phyloP scores from a whole-genome alignment of 2,888 invertebrate genomes.

The Tetragonisca angustula region DNA sequence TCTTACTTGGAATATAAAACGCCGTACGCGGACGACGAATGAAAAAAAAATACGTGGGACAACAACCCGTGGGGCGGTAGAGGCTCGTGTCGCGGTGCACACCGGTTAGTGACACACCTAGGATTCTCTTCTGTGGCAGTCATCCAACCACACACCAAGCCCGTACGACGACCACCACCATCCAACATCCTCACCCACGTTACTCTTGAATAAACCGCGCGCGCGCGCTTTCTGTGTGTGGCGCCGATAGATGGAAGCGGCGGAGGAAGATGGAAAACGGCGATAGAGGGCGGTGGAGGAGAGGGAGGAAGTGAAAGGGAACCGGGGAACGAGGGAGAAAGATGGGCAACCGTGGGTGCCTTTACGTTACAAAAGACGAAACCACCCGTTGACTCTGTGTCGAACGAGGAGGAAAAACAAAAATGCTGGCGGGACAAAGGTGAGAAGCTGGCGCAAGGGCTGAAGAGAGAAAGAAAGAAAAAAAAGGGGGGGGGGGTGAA shows the following conservation, averaged over 20 bases:
- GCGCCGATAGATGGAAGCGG: slow-evolving; percentile 16
- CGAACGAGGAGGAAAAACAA: not conserved
- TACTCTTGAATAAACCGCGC: slow-evolving; percentile 69
- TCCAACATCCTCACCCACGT: slow-evolving; percentile 66
- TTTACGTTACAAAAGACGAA: slow-evolving; percentile 14
- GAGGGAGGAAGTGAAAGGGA: slow-evolving; percentile 14
- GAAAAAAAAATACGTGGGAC: slow-evolving; percentile 21
- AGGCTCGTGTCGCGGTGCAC: slow-evolving; percentile 37
- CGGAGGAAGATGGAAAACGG: slow-evolving; percentile 32
- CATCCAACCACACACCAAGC: slow-evolving; percentile 53
- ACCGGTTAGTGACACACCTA: slow-evolving; percentile 68
- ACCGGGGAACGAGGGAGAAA: not conserved
- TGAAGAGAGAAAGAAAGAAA: not conserved
- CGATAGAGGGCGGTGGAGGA: slow-evolving; percentile 13
- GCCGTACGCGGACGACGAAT: slow-evolving; percentile 13
- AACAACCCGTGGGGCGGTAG: slow-evolving; percentile 25
- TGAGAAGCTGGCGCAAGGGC: no score
- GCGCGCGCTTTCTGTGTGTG: not conserved
- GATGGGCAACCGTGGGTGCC: not conserved
- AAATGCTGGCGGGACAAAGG: not conserved
- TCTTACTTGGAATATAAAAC: not conserved
- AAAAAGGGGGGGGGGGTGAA: not conserved
- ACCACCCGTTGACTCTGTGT: not conserved
- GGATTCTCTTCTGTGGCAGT: slow-evolving; percentile 65
- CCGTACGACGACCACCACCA: slow-evolving; percentile 29